Evolutionary conservation across 1,140 invertebrate genomes (phyloP).

Genomic region (Subanguina moxae): DNA sequence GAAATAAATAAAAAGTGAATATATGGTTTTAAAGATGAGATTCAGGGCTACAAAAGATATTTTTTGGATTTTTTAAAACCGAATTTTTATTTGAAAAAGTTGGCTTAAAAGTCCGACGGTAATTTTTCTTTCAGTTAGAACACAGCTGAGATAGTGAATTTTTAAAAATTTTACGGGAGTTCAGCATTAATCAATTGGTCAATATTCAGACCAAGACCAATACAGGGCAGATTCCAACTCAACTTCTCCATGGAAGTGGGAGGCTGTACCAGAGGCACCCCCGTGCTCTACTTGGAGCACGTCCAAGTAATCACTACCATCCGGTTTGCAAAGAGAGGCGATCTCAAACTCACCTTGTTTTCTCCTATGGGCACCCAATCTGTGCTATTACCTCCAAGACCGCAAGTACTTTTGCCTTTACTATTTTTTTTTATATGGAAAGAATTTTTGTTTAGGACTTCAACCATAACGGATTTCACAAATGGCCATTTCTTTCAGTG

Average conservation of each 20-base stretch:
- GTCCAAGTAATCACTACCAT: constrained; percentile 85
- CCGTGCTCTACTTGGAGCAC: constrained; percentile 80
- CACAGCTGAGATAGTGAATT: too few relatives aligned
- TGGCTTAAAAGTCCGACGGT: too few relatives aligned
- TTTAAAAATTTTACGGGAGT: too few relatives aligned
- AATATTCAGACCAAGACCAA: constrained; percentile 50
- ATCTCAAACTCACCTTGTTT: constrained; percentile 53
- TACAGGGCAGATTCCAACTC: constrained; percentile 50
- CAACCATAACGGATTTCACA: constrained; percentile 70
- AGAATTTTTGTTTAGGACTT: constrained; percentile 64
- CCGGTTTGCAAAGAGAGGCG: constrained; percentile 76
- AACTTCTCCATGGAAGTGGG: constrained; percentile 56
- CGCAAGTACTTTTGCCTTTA: constrained; percentile 39
- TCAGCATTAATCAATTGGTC: too few relatives aligned
- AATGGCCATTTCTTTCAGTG: constrained; percentile 84
- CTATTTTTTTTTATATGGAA: constrained; percentile 9
- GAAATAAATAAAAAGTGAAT: too few relatives aligned
- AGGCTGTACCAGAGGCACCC: constrained; percentile 52
- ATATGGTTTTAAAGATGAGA: too few relatives aligned
- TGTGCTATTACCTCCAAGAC: constrained; percentile 53
- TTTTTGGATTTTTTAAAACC: too few relatives aligned
- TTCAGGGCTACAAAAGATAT: too few relatives aligned
- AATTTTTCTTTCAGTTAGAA: too few relatives aligned
- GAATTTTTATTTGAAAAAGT: too few relatives aligned
- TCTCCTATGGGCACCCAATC: constrained; percentile 54